Evolutionary conservation across 2,797 vertebrate species (phyloP), one percentile per base, ranked within the genome.

Genomic region (Xenentodon cancila): DNA sequence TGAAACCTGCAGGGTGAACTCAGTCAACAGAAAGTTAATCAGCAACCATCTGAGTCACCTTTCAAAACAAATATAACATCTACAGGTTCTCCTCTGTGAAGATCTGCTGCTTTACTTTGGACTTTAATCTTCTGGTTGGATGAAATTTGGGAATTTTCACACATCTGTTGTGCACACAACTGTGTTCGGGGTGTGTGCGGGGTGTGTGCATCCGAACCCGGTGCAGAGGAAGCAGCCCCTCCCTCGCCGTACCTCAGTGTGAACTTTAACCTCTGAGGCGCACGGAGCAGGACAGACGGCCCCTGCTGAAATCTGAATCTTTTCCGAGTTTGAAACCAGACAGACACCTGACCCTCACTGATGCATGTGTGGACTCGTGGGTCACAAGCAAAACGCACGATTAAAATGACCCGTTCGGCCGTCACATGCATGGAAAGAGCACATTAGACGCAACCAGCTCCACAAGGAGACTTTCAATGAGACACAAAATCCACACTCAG

Each of bases 201-300:
- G 34, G 9, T 16, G 25, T 65, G 20, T 45, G 18, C 40, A 5
- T 48, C 9, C 30, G 48, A 17, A 17, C 49, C 34, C 16, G 1
- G 15, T 16, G 12, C 37, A 16, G 37, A 15, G 37, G 16, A 2
- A 40, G 37, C 37, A 42, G 37, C 9, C 71, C 67, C 22, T 47
- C 47, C 63, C 22, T 51, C 53, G 5, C 16, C 54, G 52, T 64
- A 64, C 63, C 76, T 81, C 70, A 64, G 46, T 77, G 37, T 83
- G 58, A 90, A 86, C 90, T 85, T 84, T 89, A 61, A 91, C 88
- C 86, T 77, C 75, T 44, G 77, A 80, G 80, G 79, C 78, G 84
- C 59, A 11, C 0, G 17, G 66, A 67, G 63, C 54, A 63, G 64
- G 72, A 71, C 72, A 49, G 68, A 59, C 54, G 80, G 74, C 79